Percentiles rank a stretch among this genome's conserved stretches.
Conservation (phyloP, 2,113 vertebrate species). For the Pedionomus torquatus region DNA sequence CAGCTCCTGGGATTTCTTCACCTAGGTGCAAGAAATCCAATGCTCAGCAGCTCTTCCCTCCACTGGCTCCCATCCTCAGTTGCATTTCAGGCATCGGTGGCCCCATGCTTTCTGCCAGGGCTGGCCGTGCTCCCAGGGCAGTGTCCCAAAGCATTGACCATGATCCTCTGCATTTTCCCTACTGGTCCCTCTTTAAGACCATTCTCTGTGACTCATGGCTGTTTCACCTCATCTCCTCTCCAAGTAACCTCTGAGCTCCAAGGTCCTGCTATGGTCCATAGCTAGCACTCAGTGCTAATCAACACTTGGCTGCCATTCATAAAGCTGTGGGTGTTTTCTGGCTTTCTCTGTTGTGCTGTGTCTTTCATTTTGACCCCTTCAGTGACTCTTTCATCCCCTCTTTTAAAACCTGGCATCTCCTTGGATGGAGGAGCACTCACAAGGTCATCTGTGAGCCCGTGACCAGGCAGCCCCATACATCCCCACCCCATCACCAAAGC, state of each 20-base stretch:
- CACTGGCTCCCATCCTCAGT: neutral
- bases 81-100: neutral
- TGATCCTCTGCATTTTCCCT: neutral
- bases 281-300: neutral
- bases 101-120: neutral
- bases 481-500: neutral
- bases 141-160: accelerated
- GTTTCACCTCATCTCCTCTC: neutral
- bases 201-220: neutral
- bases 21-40: neutral
- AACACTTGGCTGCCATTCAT: neutral
- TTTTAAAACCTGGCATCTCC: neutral
- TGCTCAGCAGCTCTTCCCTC: neutral
- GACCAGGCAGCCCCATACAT: accelerated
- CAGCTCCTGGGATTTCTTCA: neutral
- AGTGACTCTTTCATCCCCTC: neutral
- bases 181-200: neutral
- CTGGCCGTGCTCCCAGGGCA: neutral
- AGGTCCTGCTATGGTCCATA: accelerated
- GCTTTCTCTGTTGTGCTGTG: neutral
- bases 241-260: neutral
- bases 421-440: neutral
- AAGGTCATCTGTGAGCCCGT: neutral
- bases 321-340: neutral
- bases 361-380: neutral